phyloP scores from a whole-genome alignment of 2,888 invertebrate genomes.

The Acrocyrtus sp. region DNA sequence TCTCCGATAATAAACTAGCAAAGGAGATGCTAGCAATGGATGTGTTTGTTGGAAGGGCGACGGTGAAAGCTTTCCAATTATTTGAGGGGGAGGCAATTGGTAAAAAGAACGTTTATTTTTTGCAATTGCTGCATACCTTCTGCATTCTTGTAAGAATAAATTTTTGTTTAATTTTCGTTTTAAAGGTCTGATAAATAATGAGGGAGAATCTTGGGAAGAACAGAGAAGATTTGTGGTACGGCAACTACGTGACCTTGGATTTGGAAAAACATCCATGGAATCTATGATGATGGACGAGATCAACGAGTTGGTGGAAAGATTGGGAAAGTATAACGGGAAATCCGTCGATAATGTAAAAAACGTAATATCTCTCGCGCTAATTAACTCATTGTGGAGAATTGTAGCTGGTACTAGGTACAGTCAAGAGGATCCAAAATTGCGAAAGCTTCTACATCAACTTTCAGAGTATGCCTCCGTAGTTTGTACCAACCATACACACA shows the following conservation, averaged over 20 bases:
- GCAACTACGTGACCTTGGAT: constrained; percentile 46
- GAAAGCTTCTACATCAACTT: constrained; percentile 1
- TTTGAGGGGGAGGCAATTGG: constrained; percentile 34
- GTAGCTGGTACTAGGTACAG: constrained; percentile 27
- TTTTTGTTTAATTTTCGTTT: neutral
- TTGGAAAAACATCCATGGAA: constrained; percentile 47
- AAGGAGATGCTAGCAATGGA: constrained; percentile 42
- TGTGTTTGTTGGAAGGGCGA: constrained; percentile 37
- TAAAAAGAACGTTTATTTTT: neutral
- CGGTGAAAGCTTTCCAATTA: constrained; percentile 12
- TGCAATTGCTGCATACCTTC: neutral
- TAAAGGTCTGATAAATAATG: constrained; percentile 17
- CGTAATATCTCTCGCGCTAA: constrained; percentile 12
- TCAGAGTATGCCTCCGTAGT: no score
- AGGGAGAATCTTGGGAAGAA: constrained; percentile 38
- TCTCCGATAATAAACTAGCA: constrained; percentile 16
- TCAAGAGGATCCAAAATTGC: constrained; percentile 39
- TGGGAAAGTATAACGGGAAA: constrained; percentile 5
- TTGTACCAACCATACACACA: no score
- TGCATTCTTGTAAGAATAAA: neutral
- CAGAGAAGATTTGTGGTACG: constrained; percentile 38
- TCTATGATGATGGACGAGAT: constrained; percentile 37
- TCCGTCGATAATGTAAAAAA: constrained; percentile 28
- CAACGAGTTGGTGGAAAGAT: constrained; percentile 14
- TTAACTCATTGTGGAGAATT: constrained; percentile 44